These are phyloP conservation scores for Climacteris rufus DNA, from an alignment of 2,113 vertebrate species.

Conservation along the genomic window DNA sequence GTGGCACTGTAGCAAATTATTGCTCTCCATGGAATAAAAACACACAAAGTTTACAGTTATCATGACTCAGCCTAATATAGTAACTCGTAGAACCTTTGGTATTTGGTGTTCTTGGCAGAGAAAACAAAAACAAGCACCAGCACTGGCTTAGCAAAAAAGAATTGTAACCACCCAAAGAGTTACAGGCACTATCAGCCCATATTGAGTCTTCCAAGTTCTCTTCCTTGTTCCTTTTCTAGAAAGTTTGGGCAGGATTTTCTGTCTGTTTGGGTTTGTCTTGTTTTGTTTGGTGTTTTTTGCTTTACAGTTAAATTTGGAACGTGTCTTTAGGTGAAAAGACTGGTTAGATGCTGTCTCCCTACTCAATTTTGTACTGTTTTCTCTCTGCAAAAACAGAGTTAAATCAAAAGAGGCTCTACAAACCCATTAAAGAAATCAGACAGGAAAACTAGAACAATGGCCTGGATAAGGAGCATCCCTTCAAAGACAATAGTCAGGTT, in stretches of 20 bases:
- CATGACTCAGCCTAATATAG: conserved; percentile 26
- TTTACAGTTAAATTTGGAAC: not conserved
- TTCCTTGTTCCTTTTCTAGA: not conserved
- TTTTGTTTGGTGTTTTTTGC: not conserved
- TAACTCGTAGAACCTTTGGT: not conserved
- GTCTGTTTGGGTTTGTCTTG: not conserved
- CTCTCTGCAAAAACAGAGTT: not conserved
- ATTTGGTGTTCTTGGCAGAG: conserved; percentile 18
- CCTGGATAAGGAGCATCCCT: not conserved
- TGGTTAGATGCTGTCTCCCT: not conserved
- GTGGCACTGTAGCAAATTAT: not conserved
- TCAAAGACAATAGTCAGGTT: not conserved
- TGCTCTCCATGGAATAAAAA: not conserved
- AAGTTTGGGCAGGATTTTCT: not conserved
- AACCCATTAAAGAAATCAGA: not conserved
- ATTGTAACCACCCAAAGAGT: not conserved
- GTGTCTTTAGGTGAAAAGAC: not conserved
- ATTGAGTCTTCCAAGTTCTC: not conserved
- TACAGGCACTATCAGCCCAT: too few species aligned
- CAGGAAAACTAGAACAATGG: conserved; percentile 24
- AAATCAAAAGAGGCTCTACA: not conserved
- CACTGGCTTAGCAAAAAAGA: not conserved
- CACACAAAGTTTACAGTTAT: conserved; percentile 17
- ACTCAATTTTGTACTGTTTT: not conserved
- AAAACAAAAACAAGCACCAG: not conserved